These are phyloP conservation scores for Apolygus lucorum DNA, from an alignment of 1,140 invertebrate genomes.

Conservation along the genomic window DNA sequence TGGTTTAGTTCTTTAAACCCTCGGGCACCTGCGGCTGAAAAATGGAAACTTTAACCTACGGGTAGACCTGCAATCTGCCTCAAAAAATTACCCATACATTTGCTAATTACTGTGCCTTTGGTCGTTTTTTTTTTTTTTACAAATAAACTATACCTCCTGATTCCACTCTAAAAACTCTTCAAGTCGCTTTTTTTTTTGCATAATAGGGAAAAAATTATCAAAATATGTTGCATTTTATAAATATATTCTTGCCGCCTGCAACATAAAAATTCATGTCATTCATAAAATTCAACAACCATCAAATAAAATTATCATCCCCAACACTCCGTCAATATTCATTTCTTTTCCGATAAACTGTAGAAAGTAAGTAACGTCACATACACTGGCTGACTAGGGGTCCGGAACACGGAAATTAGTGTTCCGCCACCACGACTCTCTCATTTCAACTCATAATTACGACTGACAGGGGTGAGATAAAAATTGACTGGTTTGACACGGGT, in stretches of 20 bases:
- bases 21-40: constrained; percentile 3
- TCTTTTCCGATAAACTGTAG: too few relatives aligned
- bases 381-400: too few relatives aligned
- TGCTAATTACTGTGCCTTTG: not conserved
- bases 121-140: not conserved
- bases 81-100: constrained; percentile 2
- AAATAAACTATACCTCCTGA: not conserved
- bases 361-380: too few relatives aligned
- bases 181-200: not conserved
- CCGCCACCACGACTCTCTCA: not conserved
- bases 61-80: too few relatives aligned
- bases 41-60: constrained; percentile 1
- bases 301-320: too few relatives aligned
- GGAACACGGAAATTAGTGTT: too few relatives aligned
- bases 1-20: too few relatives aligned
- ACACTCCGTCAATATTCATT: too few relatives aligned
- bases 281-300: too few relatives aligned
- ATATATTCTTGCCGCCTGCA: too few relatives aligned
- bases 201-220: not conserved
- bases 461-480: not conserved
- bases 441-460: not conserved
- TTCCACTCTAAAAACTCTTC: not conserved
- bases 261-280: too few relatives aligned
- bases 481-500: not conserved
- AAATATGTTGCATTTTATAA: too few relatives aligned